Base-by-base conservation (phyloP, 2,113 vertebrate species). In the Mystacornis crossleyi region DNA sequence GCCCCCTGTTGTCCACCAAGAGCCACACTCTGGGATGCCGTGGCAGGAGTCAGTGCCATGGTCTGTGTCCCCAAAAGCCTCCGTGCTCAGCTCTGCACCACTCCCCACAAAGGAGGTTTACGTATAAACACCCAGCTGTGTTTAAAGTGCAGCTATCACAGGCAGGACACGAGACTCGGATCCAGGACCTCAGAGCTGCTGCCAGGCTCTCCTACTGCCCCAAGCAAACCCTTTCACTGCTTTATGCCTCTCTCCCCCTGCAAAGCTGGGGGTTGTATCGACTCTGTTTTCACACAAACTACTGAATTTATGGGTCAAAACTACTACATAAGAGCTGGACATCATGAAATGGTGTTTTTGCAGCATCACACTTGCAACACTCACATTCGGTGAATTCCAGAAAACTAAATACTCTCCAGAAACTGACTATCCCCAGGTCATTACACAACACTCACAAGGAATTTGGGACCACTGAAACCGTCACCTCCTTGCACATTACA, bases 151-250 rank as follows among this genome's bases (percentile, higher is more conserved):
- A 67, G 4, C 55, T 47, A 12, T 21, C 57, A 36, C 38, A 21
- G 77, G 43, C 15, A 28, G 47, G 33, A 33, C 47, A 43, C 0
- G 0, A 24, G 16, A 7, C 55, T 34, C 78, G n/a, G 33, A n/a
- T 53, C 45, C 25, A 48, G 50, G 24, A 43, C 12, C 29, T 18
- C 1, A 0, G 24, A 81, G 60, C 64, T 73, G 18, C 3, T 16
- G 16, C 34, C 13, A 7, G 48, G 38, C 26, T 54, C 31, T 60
- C 42, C 65, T 19, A 5, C 38, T 10, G 24, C 34, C 73, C 40
- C 58, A 25, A 26, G 12, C 18, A 90, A 90, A 50, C 31, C 21
- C 1, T 34, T 85, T 8, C 38, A 8, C 23, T 65, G 61, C 34
- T 89, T 65, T 23, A 18, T 36, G 36, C 8, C 29, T 57, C 28